Base-by-base conservation (phyloP, 2,888 invertebrate genomes). In the Halictus quadricinctus region DNA sequence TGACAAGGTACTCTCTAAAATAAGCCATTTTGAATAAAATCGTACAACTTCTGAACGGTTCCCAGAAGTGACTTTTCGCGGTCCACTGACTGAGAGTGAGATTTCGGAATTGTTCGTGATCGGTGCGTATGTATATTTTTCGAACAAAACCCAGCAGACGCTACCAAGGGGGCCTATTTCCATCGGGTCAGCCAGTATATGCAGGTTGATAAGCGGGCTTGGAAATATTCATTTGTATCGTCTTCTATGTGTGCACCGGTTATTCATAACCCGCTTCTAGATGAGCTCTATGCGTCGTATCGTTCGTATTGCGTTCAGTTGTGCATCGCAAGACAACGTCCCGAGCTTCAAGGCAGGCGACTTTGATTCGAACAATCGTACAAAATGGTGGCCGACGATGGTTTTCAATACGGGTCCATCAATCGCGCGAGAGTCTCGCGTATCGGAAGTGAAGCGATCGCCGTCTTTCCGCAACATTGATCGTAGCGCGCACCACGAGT, bases 221-320 rank as follows among this genome's bases (percentile, higher is more conserved):
- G 89, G 88, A 88, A 89, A 88, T 89, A 87, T 89, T 89, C 84
- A 80, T 89, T 76, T 79, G 73, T 48, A 64, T 80, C 70, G 70
- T 81, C 72, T 75, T 81, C 87, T 83, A 85, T 81, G 84, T 79
- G 86, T 88, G 89, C 87, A 88, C 80, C 87, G 79, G 75, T 90
- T 86, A 89, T 90, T 89, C 89, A 88, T 89, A 90, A 90, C 87
- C 89, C 89, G 90, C 85, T 90, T 88, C 89, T 90, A 89, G 84
- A 87, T 81, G 81, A 86, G 86, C 84, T 41, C 88, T 82, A 84
- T 80, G 83, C 84, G 77, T 72, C 81, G 29, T 77, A 69, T 74
- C 80, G 70, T 72, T 85, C 77, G 72, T 70, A 74, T 85, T 41
- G 80, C 73, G 72, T 72, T 76, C 66, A 21, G 64, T 25, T 81